These are phyloP conservation scores for Lepidocyrtinus sp. DNA, from an alignment of 2,888 invertebrate genomes.

Conservation along the genomic window DNA sequence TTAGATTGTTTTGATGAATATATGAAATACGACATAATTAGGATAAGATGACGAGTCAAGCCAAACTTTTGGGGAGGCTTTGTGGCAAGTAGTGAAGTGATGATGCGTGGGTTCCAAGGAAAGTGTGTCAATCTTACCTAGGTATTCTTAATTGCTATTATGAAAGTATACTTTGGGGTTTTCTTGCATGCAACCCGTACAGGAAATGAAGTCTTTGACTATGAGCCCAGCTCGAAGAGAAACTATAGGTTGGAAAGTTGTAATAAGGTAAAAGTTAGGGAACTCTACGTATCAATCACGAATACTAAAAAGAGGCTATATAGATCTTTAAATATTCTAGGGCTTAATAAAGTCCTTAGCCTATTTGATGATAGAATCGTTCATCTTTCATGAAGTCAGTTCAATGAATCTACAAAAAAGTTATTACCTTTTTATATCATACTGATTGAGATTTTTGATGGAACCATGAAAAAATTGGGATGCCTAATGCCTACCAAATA, in stretches of 20 bases:
- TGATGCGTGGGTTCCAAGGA: background rate
- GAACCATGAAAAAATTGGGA: background rate
- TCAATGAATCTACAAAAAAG: background rate
- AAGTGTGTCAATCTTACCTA: background rate
- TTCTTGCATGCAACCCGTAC: too few relatives aligned
- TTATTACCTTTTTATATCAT: background rate
- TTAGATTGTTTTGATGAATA: background rate
- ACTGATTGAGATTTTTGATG: background rate
- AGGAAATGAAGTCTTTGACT: too few relatives aligned
- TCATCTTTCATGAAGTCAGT: background rate
- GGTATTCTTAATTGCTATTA: background rate
- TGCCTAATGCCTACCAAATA: too few relatives aligned
- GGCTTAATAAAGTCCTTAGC: slow-evolving; percentile 1
- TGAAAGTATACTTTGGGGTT: too few relatives aligned
- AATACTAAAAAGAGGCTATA: too few relatives aligned
- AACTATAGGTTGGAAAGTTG: background rate
- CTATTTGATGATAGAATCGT: background rate
- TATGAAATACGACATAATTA: slow-evolving; percentile 10
- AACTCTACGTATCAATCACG: too few relatives aligned
- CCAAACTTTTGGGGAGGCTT: background rate
- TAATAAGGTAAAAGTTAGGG: background rate
- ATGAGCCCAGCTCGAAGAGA: background rate
- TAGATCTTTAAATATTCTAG: too few relatives aligned
- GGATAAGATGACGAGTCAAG: background rate
- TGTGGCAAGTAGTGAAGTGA: background rate